Conservation (phyloP, 2,113 vertebrate genomes). For the Astatoreochromis straeleni region DNA sequence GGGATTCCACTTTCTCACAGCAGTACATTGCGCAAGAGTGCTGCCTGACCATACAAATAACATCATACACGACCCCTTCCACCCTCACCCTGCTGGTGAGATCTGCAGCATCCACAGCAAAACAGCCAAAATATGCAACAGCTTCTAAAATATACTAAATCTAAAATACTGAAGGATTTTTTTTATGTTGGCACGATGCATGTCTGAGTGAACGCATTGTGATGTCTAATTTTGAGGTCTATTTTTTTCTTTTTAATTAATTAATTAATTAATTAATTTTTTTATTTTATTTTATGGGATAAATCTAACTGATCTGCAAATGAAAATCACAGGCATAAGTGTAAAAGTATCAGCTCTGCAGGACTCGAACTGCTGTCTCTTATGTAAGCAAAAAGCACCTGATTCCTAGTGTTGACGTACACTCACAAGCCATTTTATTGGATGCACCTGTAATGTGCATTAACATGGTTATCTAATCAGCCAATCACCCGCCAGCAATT, state of each 20-base stretch:
- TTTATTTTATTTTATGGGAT: not conserved
- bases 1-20: not conserved
- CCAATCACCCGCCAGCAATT: not conserved
- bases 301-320: not conserved
- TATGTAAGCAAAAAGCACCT: not conserved
- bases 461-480: not conserved
- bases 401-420: not conserved
- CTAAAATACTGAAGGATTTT: not conserved
- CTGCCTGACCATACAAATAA: not conserved
- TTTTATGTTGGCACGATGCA: not conserved
- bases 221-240: not conserved
- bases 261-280: fast-evolving
- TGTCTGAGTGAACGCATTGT: not conserved
- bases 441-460: not conserved
- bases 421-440: not conserved
- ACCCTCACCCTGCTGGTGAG: not conserved
- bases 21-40: not conserved
- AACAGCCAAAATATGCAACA: not conserved
- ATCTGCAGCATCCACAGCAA: not conserved
- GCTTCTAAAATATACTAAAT: not conserved
- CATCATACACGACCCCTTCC: not conserved
- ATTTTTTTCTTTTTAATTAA: not conserved
- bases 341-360: not conserved
- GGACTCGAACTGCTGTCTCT: not conserved
- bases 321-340: not conserved